phyloP scores from a whole-genome alignment of 2,113 vertebrate species.

The Xiphorhynchus elegans region DNA sequence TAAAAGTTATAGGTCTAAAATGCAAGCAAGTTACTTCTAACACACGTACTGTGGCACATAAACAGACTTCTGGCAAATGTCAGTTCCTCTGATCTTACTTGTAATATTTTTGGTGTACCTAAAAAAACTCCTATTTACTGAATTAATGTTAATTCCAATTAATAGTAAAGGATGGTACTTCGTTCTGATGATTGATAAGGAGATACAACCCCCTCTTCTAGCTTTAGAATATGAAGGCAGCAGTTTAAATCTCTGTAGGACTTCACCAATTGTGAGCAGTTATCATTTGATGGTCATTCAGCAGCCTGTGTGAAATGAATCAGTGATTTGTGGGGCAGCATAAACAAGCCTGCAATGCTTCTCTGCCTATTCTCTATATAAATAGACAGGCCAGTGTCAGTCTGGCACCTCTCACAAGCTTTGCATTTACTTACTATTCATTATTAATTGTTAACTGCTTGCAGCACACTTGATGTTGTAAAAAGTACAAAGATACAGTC shows the following conservation, averaged over 20 bases:
- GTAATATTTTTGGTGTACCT: not conserved
- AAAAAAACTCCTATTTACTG: not conserved
- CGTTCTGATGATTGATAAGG: not conserved
- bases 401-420: slow-evolving; percentile 37
- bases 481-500: not conserved
- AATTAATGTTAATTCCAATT: not conserved
- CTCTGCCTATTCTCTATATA: not conserved
- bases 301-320: not conserved
- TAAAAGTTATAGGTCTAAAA: not conserved
- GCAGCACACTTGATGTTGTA: not conserved
- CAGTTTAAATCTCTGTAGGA: not conserved
- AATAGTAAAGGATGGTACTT: not conserved
- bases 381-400: not conserved
- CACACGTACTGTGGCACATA: not conserved
- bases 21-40: not conserved
- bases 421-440: slow-evolving; percentile 48
- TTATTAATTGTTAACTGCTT: slow-evolving; percentile 56
- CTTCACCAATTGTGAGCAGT: not conserved
- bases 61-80: not conserved
- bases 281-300: not conserved
- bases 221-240: not conserved
- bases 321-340: not conserved
- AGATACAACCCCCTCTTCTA: not conserved
- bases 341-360: not conserved
- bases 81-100: not conserved